Base-by-base conservation (phyloP, 2,888 invertebrate species). In the Criorhina ranunculi region DNA sequence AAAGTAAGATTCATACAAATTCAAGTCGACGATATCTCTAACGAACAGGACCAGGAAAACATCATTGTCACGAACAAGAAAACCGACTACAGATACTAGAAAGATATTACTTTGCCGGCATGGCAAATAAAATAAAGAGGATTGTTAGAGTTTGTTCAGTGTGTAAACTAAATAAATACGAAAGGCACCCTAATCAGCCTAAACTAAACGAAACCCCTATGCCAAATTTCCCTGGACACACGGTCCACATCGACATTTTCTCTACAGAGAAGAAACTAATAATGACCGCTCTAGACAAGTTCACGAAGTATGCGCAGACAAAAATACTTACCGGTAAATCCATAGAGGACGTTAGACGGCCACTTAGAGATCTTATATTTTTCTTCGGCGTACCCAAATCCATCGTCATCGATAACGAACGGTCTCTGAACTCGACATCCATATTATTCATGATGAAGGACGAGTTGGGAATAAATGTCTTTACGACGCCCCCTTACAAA, bases 361-460 rank as follows among this genome's bases (percentile, higher is more conserved):
- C 77, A 5, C 40, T 87, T 24, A 49, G 82, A 51, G 64, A 86
- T 9, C 60, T 86, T 1, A 73, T 86, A 1, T 81, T 73, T 12
- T 44, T 53, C 8, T 86, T 77, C 24, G 53, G 86, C 19, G 55
- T 86, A 9, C 87, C 87, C n/a, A 73, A 82, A 67, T 55, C 19
- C 19, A 40, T 87, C 9, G 83, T 86, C 0, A 76, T 82, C 8
- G 78, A 86, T 55, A 87, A 87, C 33, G 85, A 85, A 53, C 73
- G 64, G 49, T 66, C 85, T 0, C 44, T 85, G 9, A 79, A 79
- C 37, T 75, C 66, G 1, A 40, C 59, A 6, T 76, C 70, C 17
- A 83, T 83, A 24, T 53, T 12, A 5, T 67, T 67, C n/a, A 77
- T 87, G 59, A 57, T 85, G 15, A 60, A 81, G 53, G 77, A 77